Percentiles rank a stretch among this genome's conserved stretches.
Evolutionary conservation across 2,113 vertebrate species (phyloP).

Genomic region (Emydocephalus ijimae): DNA sequence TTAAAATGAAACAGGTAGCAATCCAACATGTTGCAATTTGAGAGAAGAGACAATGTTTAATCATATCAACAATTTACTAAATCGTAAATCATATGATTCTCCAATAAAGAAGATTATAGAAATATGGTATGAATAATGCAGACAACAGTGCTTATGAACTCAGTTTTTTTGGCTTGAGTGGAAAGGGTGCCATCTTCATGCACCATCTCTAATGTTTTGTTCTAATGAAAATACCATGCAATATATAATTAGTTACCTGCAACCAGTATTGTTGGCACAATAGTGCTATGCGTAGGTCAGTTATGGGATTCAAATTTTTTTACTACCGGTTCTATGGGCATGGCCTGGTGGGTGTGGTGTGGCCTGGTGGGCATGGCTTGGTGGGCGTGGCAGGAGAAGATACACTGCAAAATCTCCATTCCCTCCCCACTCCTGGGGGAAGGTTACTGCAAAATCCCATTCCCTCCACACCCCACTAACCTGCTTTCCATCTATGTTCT

Average conservation of each 20-base stretch:
- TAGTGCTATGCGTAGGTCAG: neutral
- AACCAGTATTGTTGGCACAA: neutral
- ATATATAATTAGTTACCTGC: neutral
- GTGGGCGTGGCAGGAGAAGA: too few species aligned
- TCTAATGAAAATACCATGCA: neutral
- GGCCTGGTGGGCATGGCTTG: too few species aligned
- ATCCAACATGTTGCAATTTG: neutral
- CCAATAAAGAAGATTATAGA: neutral
- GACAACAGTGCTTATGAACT: constrained; percentile 10
- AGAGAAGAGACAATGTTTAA: neutral
- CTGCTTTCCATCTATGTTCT: too few species aligned
- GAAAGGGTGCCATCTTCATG: neutral
- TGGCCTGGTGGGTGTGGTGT: too few species aligned
- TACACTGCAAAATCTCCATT: too few species aligned
- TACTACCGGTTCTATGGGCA: too few species aligned
- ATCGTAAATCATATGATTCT: neutral
- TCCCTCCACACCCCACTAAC: too few species aligned
- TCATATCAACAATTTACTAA: neutral
- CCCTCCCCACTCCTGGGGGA: too few species aligned
- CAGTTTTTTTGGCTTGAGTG: neutral
- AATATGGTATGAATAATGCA: constrained; percentile 8
- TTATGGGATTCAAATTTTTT: too few species aligned
- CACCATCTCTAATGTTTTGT: neutral
- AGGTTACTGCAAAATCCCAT: too few species aligned
- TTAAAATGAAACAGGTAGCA: neutral